Base-by-base conservation (phyloP, 2,888 invertebrate genomes). In the Drosophila neoperkinsi region DNA sequence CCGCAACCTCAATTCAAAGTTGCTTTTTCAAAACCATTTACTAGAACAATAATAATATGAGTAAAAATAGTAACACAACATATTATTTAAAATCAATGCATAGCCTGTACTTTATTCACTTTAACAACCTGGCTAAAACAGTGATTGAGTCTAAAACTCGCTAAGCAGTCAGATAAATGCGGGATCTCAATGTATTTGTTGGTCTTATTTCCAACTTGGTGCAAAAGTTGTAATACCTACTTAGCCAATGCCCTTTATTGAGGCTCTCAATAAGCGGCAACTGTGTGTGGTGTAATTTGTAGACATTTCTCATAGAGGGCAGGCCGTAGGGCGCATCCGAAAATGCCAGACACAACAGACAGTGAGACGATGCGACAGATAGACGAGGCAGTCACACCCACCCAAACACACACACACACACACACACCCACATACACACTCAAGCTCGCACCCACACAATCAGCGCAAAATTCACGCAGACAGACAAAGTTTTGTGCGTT, bases 401-500 rank as follows among this genome's bases (percentile, higher is more conserved):
- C 56, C 11, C 43, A 34, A 65, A 34, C 25, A 31, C 53, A 50
- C 34, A 49, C 43, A 31, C 52, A 18, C 34, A n/a, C 43, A 46
- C 62, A 34, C 63, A 34, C 41, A 38, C 49, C n/a, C n/a, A n/a
- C n/a, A n/a, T n/a, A 53, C 49, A 36, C 53, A 46, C 53, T 41
- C 11, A 34, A 57, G 31, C 41, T 34, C 60, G 46, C 34, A 65
- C 68, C 34, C 66, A 62, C 66, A 74, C 76, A 71, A 76, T 67
- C 75, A 69, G 58, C 57, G 74, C 73, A 16, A 25, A 71, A 71
- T 78, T 81, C 67, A 83, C 71, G 56, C 59, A 77, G 73, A 79
- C 61, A 79, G 77, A 81, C 74, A 81, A 85, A 82, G 79, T 88
- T 85, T 81, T 82, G 72, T 78, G 78, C 82, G 82, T 81, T 68